phyloP scores from a whole-genome alignment of 2,797 vertebrate species.

The Fistularia tabacaria region DNA sequence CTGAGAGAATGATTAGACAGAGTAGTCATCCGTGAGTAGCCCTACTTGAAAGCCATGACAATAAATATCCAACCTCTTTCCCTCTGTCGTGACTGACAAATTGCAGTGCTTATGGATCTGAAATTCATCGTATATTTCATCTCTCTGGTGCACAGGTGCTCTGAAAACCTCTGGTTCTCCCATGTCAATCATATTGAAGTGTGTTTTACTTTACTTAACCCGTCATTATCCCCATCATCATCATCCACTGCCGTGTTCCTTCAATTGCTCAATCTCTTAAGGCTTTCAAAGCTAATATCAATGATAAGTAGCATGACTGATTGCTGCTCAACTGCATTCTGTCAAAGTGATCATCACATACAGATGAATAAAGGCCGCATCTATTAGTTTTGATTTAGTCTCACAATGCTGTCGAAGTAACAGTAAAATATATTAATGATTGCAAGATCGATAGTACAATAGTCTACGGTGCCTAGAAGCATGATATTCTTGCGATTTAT shows the following conservation, averaged over 20 bases:
- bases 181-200: slow-evolving; percentile 15
- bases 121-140: slow-evolving; percentile 38
- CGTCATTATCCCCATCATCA: slow-evolving; percentile 6
- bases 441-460: not conserved
- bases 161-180: slow-evolving; percentile 15
- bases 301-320: slow-evolving; percentile 39
- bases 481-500: not conserved
- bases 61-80: slow-evolving; percentile 12
- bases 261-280: slow-evolving; percentile 21
- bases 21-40: not conserved
- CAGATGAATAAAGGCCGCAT: slow-evolving; percentile 15
- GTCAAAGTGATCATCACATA: slow-evolving; percentile 28
- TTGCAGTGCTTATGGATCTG: slow-evolving; percentile 31
- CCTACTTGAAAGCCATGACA: slow-evolving; percentile 18
- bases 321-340: slow-evolving; percentile 35
- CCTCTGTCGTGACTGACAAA: slow-evolving; percentile 31
- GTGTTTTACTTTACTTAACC: slow-evolving; percentile 7
- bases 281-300: slow-evolving; percentile 49
- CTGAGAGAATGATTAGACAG: too few relatives aligned
- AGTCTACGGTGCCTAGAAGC: not conserved
- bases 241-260: slow-evolving; percentile 3
- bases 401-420: not conserved
- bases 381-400: slow-evolving; percentile 29
- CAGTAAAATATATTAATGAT: not conserved
- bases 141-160: slow-evolving; percentile 5